Percentiles rank a stretch among this genome's conserved stretches.
Evolutionary conservation across 2,797 vertebrate genomes (phyloP).

Genomic region (Kryptolebias ocellatus): DNA sequence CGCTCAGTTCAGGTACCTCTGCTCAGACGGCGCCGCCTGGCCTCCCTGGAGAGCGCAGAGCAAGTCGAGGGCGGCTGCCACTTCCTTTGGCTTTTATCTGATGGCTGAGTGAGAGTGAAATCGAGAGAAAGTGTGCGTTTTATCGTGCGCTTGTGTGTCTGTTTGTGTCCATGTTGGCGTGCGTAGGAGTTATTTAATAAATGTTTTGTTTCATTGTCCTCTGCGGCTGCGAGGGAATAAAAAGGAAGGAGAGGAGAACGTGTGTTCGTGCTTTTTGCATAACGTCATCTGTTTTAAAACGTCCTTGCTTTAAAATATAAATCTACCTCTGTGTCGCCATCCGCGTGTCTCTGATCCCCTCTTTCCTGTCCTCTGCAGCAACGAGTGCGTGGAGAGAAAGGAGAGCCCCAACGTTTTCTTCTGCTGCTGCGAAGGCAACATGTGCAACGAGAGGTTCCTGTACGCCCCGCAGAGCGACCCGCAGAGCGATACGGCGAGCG

Average conservation of each 20-base stretch:
- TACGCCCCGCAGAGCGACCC: slow-evolving; percentile 86
- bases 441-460: slow-evolving; percentile 94
- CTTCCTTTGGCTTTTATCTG: slow-evolving; percentile 77
- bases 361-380: slow-evolving; percentile 74
- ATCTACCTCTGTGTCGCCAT: slow-evolving; percentile 32
- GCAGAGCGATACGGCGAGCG: slow-evolving; percentile 66
- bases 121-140: slow-evolving; percentile 17
- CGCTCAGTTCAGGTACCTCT: slow-evolving; percentile 58
- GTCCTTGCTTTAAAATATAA: slow-evolving; percentile 18
- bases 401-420: slow-evolving; percentile 95
- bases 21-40: slow-evolving; percentile 69
- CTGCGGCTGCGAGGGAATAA: slow-evolving; percentile 25
- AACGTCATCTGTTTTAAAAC: slow-evolving; percentile 6
- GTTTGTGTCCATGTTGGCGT: slow-evolving; percentile 23
- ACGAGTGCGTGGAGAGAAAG: slow-evolving; percentile 92
- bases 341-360: slow-evolving; percentile 27
- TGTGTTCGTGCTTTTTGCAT: slow-evolving; percentile 17
- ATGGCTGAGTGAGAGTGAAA: slow-evolving; percentile 61
- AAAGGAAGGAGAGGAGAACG: slow-evolving; percentile 25
- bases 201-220: slow-evolving; percentile 53
- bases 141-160: slow-evolving; percentile 23
- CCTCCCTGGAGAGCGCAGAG: slow-evolving; percentile 70
- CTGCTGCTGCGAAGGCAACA: slow-evolving; percentile 96
- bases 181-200: slow-evolving; percentile 59
- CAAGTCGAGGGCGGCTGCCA: slow-evolving; percentile 73